Evolutionary conservation across 1,140 invertebrate species (phyloP), one percentile per base, ranked within the genome.

Genomic region (Tetragonula clypearis): DNA sequence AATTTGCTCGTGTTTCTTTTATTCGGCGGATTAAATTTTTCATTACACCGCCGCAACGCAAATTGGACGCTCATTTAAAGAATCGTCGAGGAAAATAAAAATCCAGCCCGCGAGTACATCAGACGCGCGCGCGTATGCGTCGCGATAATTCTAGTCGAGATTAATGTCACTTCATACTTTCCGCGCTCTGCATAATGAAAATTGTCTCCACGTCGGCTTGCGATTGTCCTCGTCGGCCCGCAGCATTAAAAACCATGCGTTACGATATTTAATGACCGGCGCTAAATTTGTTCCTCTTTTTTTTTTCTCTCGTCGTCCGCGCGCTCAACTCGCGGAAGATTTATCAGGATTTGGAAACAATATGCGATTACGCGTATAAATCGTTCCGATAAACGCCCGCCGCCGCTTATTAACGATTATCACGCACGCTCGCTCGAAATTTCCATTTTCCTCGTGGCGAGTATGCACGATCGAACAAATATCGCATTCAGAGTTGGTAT

Each of bases 111-210:
- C 21, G n/a, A 0, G 17, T n/a, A 21, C 26, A 26, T 49, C 26
- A 15, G 58, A 26, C 35, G 23, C 84, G 56, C 30, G 53, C 76
- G 41, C 41, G 6, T 49, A 49, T 49, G 41, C 65, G n/a, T 41
- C 21, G 1, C 19, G 68, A 87, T 78, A 73, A 85, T 81, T 88
- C 56, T 30, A 8, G 19, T 0, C 66, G n/a, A 76, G 79, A 87
- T 83, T 86, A 87, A 87, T 87, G 62, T 15, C 56, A n/a, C 35
- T 68, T 66, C 56, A 23, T 53, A 62, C 75, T 87, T 83, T 55
- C 53, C 21, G 19, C 30, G 11, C 17, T 12, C 15, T 60, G 66
- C n/a, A 65, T 53, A 83, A 58, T 87, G 56, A 53, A 86, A 87
- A 72, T 56, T 23, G 62, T 58, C 73, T 49, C 26, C 11, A n/a